phyloP scores from a whole-genome alignment of 2,888 invertebrate genomes.

The Arctia plantaginis region DNA sequence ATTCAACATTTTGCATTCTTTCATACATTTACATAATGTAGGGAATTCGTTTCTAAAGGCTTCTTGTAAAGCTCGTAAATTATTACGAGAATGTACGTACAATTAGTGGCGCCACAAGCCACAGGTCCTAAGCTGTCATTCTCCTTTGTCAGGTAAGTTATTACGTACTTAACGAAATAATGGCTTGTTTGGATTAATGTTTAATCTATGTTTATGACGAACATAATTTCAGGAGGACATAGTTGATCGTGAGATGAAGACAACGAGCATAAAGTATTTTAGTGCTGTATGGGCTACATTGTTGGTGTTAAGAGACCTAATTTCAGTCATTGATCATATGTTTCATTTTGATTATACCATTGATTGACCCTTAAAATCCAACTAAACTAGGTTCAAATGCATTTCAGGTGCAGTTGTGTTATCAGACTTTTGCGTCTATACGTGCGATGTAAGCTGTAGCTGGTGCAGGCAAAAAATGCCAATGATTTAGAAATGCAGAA shows the following conservation, averaged over 20 bases:
- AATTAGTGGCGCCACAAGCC: conserved; percentile 47
- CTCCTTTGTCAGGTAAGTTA: conserved; percentile 52
- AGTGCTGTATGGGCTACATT: conserved; percentile 21
- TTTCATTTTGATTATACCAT: background rate
- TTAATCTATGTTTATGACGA: conserved; percentile 54
- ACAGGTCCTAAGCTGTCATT: conserved; percentile 45
- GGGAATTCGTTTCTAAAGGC: conserved; percentile 20
- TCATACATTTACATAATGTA: conserved; percentile 10
- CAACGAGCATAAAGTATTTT: conserved; percentile 40
- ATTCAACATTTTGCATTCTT: conserved; percentile 9
- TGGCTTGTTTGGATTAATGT: conserved; percentile 51
- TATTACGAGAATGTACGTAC: conserved; percentile 42
- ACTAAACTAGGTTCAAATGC: too few relatives aligned
- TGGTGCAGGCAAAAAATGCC: too few relatives aligned
- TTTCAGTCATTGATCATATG: background rate
- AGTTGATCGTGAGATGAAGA: conserved; percentile 33
- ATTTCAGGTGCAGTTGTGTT: too few relatives aligned
- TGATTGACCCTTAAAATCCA: too few relatives aligned
- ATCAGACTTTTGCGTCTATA: too few relatives aligned
- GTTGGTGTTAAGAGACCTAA: background rate
- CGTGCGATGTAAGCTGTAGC: too few relatives aligned
- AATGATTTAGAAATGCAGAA: too few relatives aligned
- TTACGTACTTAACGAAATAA: conserved; percentile 50
- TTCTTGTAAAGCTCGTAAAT: conserved; percentile 41
- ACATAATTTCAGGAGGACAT: conserved; percentile 41